Conservation (phyloP, 1,140 invertebrate genomes). For the Aphelenchoides besseyi region DNA sequence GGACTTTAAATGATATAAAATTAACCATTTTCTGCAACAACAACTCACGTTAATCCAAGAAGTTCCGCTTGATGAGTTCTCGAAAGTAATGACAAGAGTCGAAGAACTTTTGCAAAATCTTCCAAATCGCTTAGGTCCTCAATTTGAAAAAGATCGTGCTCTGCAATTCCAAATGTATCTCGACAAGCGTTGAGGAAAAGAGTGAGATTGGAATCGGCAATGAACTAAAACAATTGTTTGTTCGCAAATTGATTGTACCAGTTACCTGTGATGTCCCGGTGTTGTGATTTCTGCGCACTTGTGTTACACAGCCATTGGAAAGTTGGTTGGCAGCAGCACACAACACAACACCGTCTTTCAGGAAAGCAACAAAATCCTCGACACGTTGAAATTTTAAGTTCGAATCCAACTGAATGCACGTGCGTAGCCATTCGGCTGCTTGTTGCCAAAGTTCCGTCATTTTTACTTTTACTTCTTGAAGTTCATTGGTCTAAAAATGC, state of each 20-base stretch:
- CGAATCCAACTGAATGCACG: background rate
- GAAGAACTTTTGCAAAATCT: conserved; percentile 40
- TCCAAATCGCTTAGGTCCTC: conserved; percentile 44
- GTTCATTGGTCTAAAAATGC: background rate
- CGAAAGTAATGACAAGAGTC: conserved; percentile 38
- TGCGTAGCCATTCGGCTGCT: background rate
- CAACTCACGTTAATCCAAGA: conserved; percentile 36
- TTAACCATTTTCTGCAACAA: background rate
- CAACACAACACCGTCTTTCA: background rate
- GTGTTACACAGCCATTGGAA: background rate
- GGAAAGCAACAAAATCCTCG: background rate
- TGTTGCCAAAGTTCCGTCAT: conserved; percentile 57
- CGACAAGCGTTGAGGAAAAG: conserved; percentile 42
- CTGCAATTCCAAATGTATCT: conserved; percentile 33
- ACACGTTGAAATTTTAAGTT: conserved; percentile 7
- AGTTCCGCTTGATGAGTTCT: conserved; percentile 18
- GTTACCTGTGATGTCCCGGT: conserved; percentile 4
- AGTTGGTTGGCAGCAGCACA: conserved; percentile 23
- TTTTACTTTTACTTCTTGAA: conserved; percentile 63
- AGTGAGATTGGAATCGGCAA: conserved; percentile 45
- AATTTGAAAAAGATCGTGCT: conserved; percentile 34
- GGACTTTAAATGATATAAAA: background rate
- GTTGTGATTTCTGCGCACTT: conserved; percentile 2
- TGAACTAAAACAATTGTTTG: conserved; percentile 32
- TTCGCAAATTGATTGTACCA: background rate